Evolutionary conservation across 2,888 invertebrate genomes (phyloP), one percentile per base, ranked within the genome.

Genomic region (Catocala fraxini): DNA sequence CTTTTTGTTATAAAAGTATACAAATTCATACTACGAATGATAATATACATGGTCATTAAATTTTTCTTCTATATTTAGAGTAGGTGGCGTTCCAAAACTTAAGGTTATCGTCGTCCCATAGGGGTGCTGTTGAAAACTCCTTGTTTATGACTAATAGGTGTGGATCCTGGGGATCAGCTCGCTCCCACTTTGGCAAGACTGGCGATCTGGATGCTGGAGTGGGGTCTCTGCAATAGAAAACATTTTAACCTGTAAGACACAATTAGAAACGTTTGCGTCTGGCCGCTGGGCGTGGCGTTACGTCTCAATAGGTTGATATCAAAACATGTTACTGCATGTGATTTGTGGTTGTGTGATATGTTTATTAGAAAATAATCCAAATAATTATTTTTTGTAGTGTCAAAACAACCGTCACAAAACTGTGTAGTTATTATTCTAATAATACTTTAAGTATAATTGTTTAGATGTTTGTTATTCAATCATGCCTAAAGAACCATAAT

Each of bases 61-160:
- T 52, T 80, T 83, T 90, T 76, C 88, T 85, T 47, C 93, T 88
- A 55, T 89, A 90, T 65, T 91, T 90, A 0, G 85, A 73, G 64
- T 93, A 93, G 0, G 88, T 90, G 33, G 70, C 64, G 56, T 92
- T 89, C 93, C 91, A 93, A 63, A 86, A 89, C 7, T 69, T 64
- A 10, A 91, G 76, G 1, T 77, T 73, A 25, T 85, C 76, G 6
- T 87, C 84, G 3, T 81, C 77, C 91, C 91, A 91, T 3, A 92
- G 65, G 1, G 82, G 80, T 41, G 81, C 76, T 34, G 75, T 81
- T 0, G 85, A 80, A 43, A 85, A 84, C n/a, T 81, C 56, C 47
- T 78, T 80, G 71, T 91, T 87, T 71, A 93, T 89, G 64, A 86
- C 75, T 13, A 90, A 64, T 0, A 88, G 48, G 10, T 68, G 77